Conservation (phyloP, 2,797 vertebrate species). For the Pogonophryne albipinna region DNA sequence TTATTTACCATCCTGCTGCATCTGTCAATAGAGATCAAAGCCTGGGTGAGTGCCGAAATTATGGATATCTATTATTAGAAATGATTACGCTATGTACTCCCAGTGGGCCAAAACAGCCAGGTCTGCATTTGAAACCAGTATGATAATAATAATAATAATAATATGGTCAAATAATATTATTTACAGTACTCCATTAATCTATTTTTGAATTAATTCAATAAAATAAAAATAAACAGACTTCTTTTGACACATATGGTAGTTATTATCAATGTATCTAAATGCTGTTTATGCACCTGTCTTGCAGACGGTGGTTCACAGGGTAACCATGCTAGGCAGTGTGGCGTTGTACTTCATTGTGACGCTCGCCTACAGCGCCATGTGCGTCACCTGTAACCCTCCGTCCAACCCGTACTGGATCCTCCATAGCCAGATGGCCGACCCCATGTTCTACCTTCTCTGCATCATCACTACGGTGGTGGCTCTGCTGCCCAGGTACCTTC, state of each 20-base stretch:
- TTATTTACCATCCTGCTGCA: constrained; percentile 93
- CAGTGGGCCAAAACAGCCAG: background rate
- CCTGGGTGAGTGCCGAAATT: constrained; percentile 88
- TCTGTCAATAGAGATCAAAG: constrained; percentile 94
- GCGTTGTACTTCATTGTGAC: constrained; percentile 86
- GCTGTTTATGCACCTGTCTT: constrained; percentile 21
- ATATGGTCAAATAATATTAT: background rate
- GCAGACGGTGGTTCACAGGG: constrained; percentile 89
- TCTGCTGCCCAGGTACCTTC: constrained; percentile 91
- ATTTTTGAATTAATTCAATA: background rate
- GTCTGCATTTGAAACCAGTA: constrained; percentile 8
- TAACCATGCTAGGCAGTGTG: constrained; percentile 88
- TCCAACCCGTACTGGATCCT: constrained; percentile 91
- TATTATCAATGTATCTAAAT: constrained; percentile 6
- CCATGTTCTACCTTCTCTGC: constrained; percentile 92
- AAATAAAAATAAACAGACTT: background rate
- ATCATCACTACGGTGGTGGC: constrained; percentile 88
- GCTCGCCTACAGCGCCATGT: constrained; percentile 86
- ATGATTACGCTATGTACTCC: constrained; percentile 1
- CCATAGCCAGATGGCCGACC: constrained; percentile 89
- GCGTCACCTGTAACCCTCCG: constrained; percentile 90
- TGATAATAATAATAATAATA: constrained; percentile 7
- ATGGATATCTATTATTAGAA: constrained; percentile 29
- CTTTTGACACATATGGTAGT: background rate
- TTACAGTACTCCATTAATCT: background rate